Base-by-base conservation (phyloP, 2,797 vertebrate genomes). In the Gila robusta region DNA sequence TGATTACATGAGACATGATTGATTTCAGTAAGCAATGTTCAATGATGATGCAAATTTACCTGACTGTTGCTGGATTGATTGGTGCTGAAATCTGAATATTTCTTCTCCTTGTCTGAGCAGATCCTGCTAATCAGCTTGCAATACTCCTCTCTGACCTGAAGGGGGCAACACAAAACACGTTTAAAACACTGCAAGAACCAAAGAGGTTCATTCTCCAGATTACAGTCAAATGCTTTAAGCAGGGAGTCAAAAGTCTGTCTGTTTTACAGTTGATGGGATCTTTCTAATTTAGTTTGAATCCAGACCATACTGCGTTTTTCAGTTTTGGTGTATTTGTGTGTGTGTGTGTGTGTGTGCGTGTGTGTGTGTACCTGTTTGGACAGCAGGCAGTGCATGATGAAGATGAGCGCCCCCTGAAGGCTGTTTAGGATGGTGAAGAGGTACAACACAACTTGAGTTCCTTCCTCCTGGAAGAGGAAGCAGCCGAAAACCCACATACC, bases 141-240 rank as follows among this genome's bases (percentile, higher is more conserved):
- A 21, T 98, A 98, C 77, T 97, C 97, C 0, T 96, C 96, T 88
- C 96, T 95, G n/a, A 98, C 96, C 97, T 98, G 93, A 52, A 89
- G 90, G 87, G 90, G 90, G 91, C 83, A 89, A 85, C 84, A 92
- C 49, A 89, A 85, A 85, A 87, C 73, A 78, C 86, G 3, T 32
- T 66, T 5, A 69, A 37, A 32, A 32, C 59, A 59, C 72, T 8
- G 14, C 28, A 5, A 14, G 4, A 47, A 47, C 44, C 44, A 47
- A 47, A 5, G 47, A 49, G 47, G 47, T 49, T 49, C 14, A 49
- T 49, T 49, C 47, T 49, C 26, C 26, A 32, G 26, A 52, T 19
- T 49, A 49, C 41, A 5, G 14, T 28, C 2, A 28, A 47, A 47
- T 19, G 41, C 44, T 28, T 47, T 10, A 14, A 12, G 14, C 23